Evolutionary conservation across 2,113 vertebrate genomes (phyloP).

Genomic region (Axis porcinus): DNA sequence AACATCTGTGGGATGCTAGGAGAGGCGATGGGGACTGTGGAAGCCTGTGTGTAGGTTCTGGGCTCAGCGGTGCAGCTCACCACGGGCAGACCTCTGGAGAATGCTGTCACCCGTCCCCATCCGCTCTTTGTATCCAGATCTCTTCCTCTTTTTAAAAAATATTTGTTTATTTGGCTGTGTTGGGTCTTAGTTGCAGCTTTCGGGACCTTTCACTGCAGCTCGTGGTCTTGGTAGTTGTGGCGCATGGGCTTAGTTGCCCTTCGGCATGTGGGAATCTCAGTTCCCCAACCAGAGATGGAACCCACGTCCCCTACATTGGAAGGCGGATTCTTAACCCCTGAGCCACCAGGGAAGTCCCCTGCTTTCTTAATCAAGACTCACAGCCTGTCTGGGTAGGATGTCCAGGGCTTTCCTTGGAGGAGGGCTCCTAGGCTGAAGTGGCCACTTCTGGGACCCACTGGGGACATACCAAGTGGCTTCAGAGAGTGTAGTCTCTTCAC

Average conservation of each 20-base stretch:
- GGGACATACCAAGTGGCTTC: background rate
- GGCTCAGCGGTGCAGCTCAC: background rate
- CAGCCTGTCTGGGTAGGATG: background rate
- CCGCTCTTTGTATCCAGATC: background rate
- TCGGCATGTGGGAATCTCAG: background rate
- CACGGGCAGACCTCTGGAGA: background rate
- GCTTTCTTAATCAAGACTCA: background rate
- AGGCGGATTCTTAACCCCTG: background rate
- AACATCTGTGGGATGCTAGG: background rate
- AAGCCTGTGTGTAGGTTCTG: background rate
- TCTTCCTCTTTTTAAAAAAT: background rate
- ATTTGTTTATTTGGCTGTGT: background rate
- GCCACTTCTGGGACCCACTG: background rate
- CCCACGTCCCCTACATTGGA: background rate
- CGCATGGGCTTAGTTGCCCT: background rate
- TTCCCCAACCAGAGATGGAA: background rate
- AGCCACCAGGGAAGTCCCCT: background rate
- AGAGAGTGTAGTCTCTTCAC: background rate
- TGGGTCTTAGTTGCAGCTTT: background rate
- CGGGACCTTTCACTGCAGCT: fast-evolving
- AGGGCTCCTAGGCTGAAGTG: background rate
- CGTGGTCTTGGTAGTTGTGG: background rate
- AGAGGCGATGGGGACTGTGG: background rate
- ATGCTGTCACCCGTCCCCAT: background rate
- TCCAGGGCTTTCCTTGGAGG: background rate